Evolutionary conservation across 2,888 invertebrate genomes (phyloP).

Genomic region (Hypsopygia costalis): DNA sequence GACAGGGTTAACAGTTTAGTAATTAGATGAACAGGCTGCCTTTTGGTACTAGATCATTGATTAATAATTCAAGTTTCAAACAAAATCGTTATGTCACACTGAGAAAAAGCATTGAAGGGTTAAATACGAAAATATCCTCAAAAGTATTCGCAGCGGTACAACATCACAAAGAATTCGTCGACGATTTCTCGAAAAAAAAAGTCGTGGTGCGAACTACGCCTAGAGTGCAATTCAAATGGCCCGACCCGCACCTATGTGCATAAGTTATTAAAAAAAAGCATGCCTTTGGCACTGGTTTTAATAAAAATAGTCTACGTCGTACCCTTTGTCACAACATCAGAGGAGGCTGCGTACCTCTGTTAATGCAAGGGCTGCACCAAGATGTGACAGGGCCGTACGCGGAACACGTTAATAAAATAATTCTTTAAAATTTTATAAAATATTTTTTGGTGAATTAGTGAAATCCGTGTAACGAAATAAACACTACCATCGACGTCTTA

Average conservation of each 20-base stretch:
- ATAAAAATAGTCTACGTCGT: constrained; percentile 75
- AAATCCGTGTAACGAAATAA: too few relatives aligned
- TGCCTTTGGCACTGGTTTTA: constrained; percentile 74
- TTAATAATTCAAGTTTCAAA: too few relatives aligned
- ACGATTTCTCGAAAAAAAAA: constrained; percentile 64
- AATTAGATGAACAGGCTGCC: too few relatives aligned
- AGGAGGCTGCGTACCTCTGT: constrained; percentile 67
- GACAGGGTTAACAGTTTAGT: too few relatives aligned
- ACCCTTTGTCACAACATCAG: constrained; percentile 76
- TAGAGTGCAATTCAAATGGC: constrained; percentile 52
- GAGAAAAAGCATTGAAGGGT: constrained; percentile 4
- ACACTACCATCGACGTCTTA: too few relatives aligned
- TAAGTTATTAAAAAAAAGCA: constrained; percentile 80
- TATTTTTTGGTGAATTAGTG: too few relatives aligned
- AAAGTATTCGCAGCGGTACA: constrained; percentile 48
- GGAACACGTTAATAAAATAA: not conserved
- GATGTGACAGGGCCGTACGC: constrained; percentile 59
- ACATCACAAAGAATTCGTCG: constrained; percentile 61
- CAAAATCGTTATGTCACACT: constrained; percentile 39
- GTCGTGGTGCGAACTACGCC: constrained; percentile 49
- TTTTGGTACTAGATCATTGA: too few relatives aligned
- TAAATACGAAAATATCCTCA: too few relatives aligned
- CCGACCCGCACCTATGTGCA: constrained; percentile 55
- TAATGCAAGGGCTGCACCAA: constrained; percentile 64
- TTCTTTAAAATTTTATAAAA: too few relatives aligned